These are phyloP conservation scores for Rousettus leschenaultii DNA, from an alignment of 2,113 vertebrate genomes.

Conservation along the genomic window DNA sequence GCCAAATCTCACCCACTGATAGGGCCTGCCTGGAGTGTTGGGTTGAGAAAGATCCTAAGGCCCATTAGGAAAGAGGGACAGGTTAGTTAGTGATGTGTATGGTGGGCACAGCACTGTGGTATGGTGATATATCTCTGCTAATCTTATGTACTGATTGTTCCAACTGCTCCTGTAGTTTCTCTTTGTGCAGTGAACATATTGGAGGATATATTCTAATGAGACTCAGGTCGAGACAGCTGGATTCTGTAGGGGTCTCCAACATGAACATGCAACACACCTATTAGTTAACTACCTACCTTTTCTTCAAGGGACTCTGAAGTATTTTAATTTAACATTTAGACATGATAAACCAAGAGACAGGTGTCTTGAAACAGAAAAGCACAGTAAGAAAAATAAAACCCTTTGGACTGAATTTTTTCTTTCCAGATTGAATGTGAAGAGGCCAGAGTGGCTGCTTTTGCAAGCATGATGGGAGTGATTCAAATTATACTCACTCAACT, in stretches of 20 bases:
- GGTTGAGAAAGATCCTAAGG: not conserved
- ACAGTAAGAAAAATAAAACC: slow-evolving; percentile 62
- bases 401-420: not conserved
- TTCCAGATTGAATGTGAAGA: slow-evolving; percentile 46
- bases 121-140: not conserved
- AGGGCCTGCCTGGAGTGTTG: not conserved
- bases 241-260: not conserved
- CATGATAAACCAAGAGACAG: slow-evolving; percentile 46
- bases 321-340: slow-evolving; percentile 30
- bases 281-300: not conserved
- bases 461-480: slow-evolving; percentile 55
- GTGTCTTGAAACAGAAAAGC: slow-evolving; percentile 48
- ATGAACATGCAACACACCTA: not conserved
- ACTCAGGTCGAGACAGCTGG: slow-evolving; percentile 21
- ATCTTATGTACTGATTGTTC: not conserved
- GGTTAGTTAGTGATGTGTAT: not conserved
- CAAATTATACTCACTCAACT: slow-evolving; percentile 46
- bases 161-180: not conserved
- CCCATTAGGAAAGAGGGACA: not conserved
- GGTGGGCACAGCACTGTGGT: not conserved
- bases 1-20: not conserved
- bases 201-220: not conserved
- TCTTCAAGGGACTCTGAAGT: not conserved
- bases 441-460: slow-evolving; percentile 52
- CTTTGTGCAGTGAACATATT: not conserved